Evolutionary conservation across 2,888 invertebrate species (phyloP), one percentile per base, ranked within the genome.

Genomic region (Troilus luridus): DNA sequence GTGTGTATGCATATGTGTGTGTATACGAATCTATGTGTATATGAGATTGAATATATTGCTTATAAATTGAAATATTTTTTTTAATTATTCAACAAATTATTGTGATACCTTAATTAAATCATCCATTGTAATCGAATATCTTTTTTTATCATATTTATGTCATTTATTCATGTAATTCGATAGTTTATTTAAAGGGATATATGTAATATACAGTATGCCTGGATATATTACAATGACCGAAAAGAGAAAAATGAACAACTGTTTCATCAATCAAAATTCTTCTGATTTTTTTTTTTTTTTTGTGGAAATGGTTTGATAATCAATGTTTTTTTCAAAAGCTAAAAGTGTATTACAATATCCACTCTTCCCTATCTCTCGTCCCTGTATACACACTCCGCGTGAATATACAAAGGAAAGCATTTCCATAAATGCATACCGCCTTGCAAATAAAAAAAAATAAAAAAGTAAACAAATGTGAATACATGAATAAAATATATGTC

Each of bases 381-480:
- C 67, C 24, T 67, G 14, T 59, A 64, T 64, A n/a, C 64, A 64
- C 64, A 21, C 67, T 27, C 67, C 67, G 7, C 5, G 67, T 24
- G 24, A 67, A 67, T 67, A 24, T 14, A 67, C 67, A 67, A 67
- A 24, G 67, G 14, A 67, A 12, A 67, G 12, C 17, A 67, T 67
- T 67, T 67, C 67, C 67, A 67, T 67, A 67, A 67, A 67, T 67
- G 67, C 67, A 67, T 67, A 24, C n/a, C n/a, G 67, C 67, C 67
- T 67, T 27, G 12, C 24, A 67, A 67, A 67, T 14, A 67, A 67
- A 27, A 67, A 67, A 27, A 67, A 27, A 6, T 67, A 67, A n/a
- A 67, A 67, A 67, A 67, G 64, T 24, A 67, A 67, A 67, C 67
- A 67, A 67, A 67, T 24, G 24, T 67, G 67, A 27, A 59, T 64